Percentiles rank a stretch among this genome's conserved stretches.
These are phyloP conservation scores for Albula goreensis DNA, from an alignment of 2,113 vertebrate species.

Conservation along the genomic window DNA sequence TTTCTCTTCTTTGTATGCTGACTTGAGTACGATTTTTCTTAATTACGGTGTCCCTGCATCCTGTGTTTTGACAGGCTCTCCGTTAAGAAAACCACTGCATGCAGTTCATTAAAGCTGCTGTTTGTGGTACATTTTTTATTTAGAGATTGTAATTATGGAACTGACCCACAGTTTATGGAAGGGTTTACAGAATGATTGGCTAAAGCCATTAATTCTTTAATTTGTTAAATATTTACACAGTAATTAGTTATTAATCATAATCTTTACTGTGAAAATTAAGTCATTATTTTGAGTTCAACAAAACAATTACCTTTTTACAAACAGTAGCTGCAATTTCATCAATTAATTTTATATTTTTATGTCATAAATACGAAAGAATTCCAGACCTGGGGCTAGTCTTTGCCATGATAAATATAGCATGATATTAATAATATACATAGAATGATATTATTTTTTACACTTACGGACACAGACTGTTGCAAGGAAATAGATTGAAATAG, in stretches of 20 bases:
- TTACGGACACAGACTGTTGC: neutral
- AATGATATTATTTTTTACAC: neutral
- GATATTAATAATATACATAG: neutral
- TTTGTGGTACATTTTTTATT: neutral
- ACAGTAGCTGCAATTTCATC: neutral
- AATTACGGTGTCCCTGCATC: too few relatives aligned
- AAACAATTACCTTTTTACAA: neutral
- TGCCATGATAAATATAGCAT: neutral
- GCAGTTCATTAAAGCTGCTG: neutral
- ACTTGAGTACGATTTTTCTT: too few relatives aligned
- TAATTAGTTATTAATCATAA: slow-evolving; percentile 10
- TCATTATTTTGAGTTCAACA: neutral
- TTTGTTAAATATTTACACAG: slow-evolving; percentile 10
- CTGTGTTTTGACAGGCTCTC: too few relatives aligned
- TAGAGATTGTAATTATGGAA: neutral
- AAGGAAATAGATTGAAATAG: neutral
- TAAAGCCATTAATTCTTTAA: neutral
- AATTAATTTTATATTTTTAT: neutral
- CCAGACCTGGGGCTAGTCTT: neutral
- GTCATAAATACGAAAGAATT: neutral
- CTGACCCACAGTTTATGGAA: neutral
- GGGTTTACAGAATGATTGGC: slow-evolving; percentile 5
- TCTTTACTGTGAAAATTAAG: neutral
- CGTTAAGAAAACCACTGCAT: too few relatives aligned
- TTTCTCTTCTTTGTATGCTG: too few relatives aligned